Base-by-base conservation (phyloP, 2,797 vertebrate genomes). In the Pogonophryne albipinna region DNA sequence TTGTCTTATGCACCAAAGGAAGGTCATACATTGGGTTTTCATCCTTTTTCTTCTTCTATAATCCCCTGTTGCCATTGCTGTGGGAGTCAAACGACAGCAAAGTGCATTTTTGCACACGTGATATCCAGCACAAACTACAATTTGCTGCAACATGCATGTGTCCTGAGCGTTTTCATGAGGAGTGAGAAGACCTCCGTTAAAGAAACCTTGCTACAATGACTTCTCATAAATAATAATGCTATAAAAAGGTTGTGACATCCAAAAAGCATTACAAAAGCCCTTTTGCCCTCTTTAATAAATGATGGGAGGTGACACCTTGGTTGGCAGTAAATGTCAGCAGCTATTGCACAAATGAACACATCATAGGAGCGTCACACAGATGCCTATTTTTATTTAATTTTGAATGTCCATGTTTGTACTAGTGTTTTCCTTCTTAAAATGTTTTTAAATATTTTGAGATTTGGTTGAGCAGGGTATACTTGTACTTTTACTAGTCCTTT, bases 191-290 rank as follows among this genome's bases (percentile, higher is more conserved):
- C 38, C 27, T 27, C 27, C 27, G 27, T 27, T 5, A 34, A 58
- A 66, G 10, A 56, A 78, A 51, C 44, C 0, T 66, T 53, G 20
- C 13, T n/a, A 55, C 64, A 16, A 1, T 11, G 16, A 4, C 27
- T 45, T 66, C 49, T 79, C 27, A 56, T 70, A 10, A 73, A 76
- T 71, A 50, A 59, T 55, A 58, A 65, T 50, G 20, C n/a, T 0
- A 68, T 34, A 73, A 75, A 60, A 78, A 68, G 38, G 27, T 66
- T 45, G 49, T 74, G 49, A 57, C 27, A 51, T 82, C 13, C n/a
- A 67, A 46, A n/a, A n/a, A 64, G 55, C 16, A 63, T 27, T 27
- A 74, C 19, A 53, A 4, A 49, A 78, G 66, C 13, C 57, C 41
- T 67, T 38, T 50, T 59, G 19, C 9, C 23, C 41, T 50, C 31